Evolutionary conservation across 2,113 vertebrate genomes (phyloP).

Genomic region (Actinemys pallida): DNA sequence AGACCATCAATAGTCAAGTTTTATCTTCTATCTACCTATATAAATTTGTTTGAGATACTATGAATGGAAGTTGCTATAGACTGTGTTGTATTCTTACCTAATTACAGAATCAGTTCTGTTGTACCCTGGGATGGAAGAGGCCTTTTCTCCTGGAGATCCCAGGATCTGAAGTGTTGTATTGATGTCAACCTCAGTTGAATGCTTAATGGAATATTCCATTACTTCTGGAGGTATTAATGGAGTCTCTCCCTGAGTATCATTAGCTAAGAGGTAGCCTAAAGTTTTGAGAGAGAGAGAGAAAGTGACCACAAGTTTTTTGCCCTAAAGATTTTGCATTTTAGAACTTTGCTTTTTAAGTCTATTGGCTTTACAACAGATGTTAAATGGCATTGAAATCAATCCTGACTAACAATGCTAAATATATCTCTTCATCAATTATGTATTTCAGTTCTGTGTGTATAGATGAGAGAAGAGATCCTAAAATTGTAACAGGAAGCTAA

Average conservation of each 20-base stretch:
- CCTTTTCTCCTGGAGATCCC: constrained; percentile 97
- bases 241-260: constrained; percentile 99
- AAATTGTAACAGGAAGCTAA: not conserved
- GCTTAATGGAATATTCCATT: constrained; percentile 99
- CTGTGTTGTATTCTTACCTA: constrained; percentile 82
- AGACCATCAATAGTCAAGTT: not conserved
- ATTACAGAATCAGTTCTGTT: constrained; percentile 98
- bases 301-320: constrained; percentile 81
- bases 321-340: constrained; percentile 60
- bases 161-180: constrained; percentile 98
- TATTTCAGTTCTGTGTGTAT: not conserved
- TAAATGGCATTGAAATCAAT: constrained; percentile 3
- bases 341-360: not conserved
- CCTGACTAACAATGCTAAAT: constrained; percentile 3
- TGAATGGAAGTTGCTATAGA: constrained; percentile 16
- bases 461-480: not conserved
- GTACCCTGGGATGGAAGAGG: constrained; percentile 97
- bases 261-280: constrained; percentile 96
- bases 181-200: constrained; percentile 97
- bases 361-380: constrained; percentile 3
- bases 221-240: constrained; percentile 97
- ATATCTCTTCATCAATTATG: not conserved
- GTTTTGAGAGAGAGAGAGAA: constrained; percentile 68
- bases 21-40: not conserved
- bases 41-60: constrained; percentile 9